These are phyloP conservation scores for Melanerpes aurifrons DNA, from an alignment of 2,113 vertebrate genomes.

Conservation along the genomic window DNA sequence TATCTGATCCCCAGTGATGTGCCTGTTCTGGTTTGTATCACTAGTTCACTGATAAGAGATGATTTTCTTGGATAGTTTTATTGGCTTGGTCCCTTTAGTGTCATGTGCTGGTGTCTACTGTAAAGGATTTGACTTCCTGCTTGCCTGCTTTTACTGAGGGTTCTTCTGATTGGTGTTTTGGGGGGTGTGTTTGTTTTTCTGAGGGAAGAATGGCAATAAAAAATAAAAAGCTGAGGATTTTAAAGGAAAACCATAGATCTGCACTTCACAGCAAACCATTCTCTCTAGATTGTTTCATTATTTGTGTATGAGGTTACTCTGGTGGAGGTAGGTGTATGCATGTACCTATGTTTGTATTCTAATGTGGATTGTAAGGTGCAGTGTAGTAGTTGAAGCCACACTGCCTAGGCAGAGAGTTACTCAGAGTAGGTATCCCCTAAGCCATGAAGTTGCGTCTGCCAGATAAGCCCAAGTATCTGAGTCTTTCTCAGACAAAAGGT, in stretches of 20 bases:
- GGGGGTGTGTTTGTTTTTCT: background rate
- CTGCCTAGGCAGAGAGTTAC: background rate
- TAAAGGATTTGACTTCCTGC: background rate
- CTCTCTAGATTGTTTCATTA: background rate
- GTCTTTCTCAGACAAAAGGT: background rate
- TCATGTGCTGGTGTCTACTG: background rate
- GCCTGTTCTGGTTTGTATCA: background rate
- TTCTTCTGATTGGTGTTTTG: too few species aligned
- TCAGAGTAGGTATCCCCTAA: background rate
- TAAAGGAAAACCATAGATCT: background rate
- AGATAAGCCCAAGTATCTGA: background rate
- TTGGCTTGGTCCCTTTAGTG: background rate
- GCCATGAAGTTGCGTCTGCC: background rate
- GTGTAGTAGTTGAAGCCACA: fast-evolving
- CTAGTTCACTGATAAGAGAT: background rate
- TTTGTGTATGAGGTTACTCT: background rate
- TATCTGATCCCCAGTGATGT: background rate
- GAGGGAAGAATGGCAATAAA: background rate
- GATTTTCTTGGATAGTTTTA: background rate
- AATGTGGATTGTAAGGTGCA: background rate
- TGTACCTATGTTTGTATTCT: background rate
- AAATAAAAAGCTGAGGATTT: background rate
- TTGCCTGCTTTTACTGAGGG: background rate
- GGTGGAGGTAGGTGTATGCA: background rate
- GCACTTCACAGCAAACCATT: background rate